phyloP scores from a whole-genome alignment of 2,797 vertebrate species.

The Sebastes vulpes region DNA sequence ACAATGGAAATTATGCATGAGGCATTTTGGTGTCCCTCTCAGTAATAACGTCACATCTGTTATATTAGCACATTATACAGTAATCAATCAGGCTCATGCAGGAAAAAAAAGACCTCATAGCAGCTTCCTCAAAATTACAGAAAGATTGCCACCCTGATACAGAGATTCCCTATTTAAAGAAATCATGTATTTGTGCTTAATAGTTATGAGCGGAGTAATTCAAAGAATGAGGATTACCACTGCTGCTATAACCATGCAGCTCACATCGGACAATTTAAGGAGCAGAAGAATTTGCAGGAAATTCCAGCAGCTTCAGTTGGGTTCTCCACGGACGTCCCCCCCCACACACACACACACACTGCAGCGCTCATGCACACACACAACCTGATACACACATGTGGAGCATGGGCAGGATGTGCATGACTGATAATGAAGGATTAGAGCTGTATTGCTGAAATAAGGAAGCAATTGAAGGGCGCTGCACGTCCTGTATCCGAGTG shows the following conservation, averaged over 20 bases:
- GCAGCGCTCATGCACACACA: neutral
- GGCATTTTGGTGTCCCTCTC: neutral
- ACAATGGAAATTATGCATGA: slow-evolving; percentile 8
- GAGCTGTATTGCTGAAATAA: slow-evolving; percentile 31
- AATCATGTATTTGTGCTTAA: neutral
- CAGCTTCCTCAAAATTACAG: neutral
- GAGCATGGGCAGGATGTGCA: slow-evolving; percentile 28
- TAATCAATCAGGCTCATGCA: neutral
- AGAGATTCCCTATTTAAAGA: neutral
- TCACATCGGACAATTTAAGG: slow-evolving; percentile 15
- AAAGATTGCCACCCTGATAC: neutral
- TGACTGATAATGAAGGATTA: slow-evolving; percentile 21
- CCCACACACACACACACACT: slow-evolving; percentile 5
- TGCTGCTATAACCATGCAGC: slow-evolving; percentile 10
- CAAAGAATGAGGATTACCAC: slow-evolving; percentile 3
- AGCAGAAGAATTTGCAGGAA: slow-evolving; percentile 56
- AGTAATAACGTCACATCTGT: slow-evolving; percentile 1
- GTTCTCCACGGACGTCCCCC: slow-evolving; percentile 23
- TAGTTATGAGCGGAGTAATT: slow-evolving; percentile 7
- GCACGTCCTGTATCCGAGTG: slow-evolving; percentile 23
- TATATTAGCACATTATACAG: neutral
- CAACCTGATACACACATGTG: neutral
- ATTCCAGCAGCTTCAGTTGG: slow-evolving; percentile 59
- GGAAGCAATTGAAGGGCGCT: slow-evolving; percentile 43
- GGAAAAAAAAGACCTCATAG: neutral